Percentiles rank a stretch among this genome's conserved stretches.
Conservation (phyloP, 2,113 vertebrate genomes). For the Trogon surrucura region DNA sequence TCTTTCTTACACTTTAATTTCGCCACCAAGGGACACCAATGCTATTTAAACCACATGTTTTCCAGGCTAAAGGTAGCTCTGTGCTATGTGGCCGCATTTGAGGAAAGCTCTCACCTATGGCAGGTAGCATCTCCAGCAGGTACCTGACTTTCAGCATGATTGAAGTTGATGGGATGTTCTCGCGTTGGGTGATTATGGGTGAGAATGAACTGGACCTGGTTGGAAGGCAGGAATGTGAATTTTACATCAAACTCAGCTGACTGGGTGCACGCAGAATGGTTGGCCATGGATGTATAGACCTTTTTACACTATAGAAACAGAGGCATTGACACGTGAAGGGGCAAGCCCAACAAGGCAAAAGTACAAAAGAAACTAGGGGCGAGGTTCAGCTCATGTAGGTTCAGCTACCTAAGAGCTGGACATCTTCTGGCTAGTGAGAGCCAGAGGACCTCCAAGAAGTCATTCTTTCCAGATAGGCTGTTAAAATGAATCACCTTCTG, state of each 20-base stretch:
- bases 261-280: fast-evolving
- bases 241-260: neutral
- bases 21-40: neutral
- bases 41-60: neutral
- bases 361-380: neutral
- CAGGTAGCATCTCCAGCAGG: neutral
- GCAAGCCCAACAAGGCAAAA: neutral
- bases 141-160: neutral
- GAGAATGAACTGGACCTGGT: neutral
- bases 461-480: conserved; percentile 29
- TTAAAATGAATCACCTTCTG: conserved; percentile 35
- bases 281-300: neutral
- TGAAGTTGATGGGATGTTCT: fast-evolving
- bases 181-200: neutral
- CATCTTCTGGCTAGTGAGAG: neutral
- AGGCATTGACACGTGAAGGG: neutral
- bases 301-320: fast-evolving
- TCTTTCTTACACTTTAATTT: neutral
- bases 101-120: neutral
- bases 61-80: neutral
- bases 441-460: neutral
- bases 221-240: neutral
- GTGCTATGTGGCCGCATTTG: neutral
- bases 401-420: neutral
- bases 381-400: neutral